Percentiles rank a stretch among this genome's conserved stretches.
Conservation (phyloP, 2,113 vertebrate genomes). For the Erythrocebus patas region DNA sequence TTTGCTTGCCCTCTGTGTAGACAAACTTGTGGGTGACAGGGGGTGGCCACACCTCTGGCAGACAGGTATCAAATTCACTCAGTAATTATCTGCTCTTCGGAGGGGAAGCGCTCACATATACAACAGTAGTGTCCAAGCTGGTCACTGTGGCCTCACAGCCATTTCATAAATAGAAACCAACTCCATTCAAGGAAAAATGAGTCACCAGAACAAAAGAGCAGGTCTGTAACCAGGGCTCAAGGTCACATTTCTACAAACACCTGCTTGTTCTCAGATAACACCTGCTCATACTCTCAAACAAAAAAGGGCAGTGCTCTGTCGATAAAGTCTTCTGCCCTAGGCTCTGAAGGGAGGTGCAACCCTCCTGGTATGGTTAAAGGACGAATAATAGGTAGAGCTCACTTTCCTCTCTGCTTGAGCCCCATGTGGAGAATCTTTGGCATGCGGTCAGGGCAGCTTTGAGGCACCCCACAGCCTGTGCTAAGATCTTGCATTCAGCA, state of each 20-base stretch:
- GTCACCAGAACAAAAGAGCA: constrained; percentile 76
- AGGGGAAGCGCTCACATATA: neutral
- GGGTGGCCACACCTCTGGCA: neutral
- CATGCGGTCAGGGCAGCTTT: constrained; percentile 69
- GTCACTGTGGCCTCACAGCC: neutral
- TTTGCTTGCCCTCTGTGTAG: constrained; percentile 32
- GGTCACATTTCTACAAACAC: constrained; percentile 81
- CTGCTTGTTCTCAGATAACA: constrained; percentile 80
- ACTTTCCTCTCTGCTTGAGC: constrained; percentile 56
- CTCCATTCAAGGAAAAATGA: constrained; percentile 68
- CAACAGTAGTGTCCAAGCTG: neutral
- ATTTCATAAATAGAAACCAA: constrained; percentile 55
- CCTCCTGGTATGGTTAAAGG: constrained; percentile 43
- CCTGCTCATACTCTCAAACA: constrained; percentile 76
- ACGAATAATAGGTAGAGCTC: constrained; percentile 76
- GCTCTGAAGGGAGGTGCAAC: neutral
- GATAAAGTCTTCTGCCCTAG: constrained; percentile 66
- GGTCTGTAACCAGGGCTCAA: constrained; percentile 75
- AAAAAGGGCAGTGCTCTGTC: constrained; percentile 55
- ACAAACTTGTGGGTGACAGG: neutral
- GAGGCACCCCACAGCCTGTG: constrained; percentile 34
- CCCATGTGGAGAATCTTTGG: neutral
- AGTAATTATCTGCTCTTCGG: neutral
- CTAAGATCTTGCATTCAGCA: neutral
- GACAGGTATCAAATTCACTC: constrained; percentile 38